Base-by-base conservation (phyloP, 2,888 invertebrate genomes). In the Mythimna albipuncta region DNA sequence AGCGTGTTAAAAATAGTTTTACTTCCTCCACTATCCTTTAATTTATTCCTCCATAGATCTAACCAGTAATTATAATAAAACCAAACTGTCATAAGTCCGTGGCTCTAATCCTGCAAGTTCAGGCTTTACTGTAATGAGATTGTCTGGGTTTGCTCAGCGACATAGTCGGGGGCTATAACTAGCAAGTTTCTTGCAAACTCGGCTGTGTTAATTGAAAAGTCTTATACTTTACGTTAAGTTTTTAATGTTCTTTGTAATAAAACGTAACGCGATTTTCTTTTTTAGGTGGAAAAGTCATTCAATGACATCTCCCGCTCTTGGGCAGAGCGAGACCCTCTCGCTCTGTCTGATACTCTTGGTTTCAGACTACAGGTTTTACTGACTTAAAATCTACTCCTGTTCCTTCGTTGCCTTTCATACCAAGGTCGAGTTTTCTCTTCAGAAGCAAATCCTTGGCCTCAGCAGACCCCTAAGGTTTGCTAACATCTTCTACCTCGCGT, bases 21-120 rank as follows among this genome's bases (percentile, higher is more conserved):
- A 52, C 10, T 55, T 9, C 11, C 21, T 7, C 21, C 26, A 35
- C 11, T 50, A n/a, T n/a, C 38, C 54, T 35, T 5, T 13, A 54
- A 54, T 54, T 61, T 79, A 54, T 64, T 68, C 32, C 64, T 52
- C 38, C 57, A 32, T 47, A 73, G 57, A 75, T 80, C 44, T 64
- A 10, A 64, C 75, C 41, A 57, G 38, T 32, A 62, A 57, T 80
- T 62, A 73, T 73, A 73, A 75, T 78, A 79, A 79, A 75, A 79
- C 66, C 58, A 35, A 72, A 81, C 67, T 72, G 57, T 57, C 64
- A 52, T 58, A 78, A 52, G 50, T 59, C 63, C 41, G 9, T 9
- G n/a, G 26, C 19, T 64, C 21, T 67, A 77, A 77, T 77, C 72
- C 67, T 41, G 67, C 54, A 79, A 77, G 41, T 81, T 72, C 21